A percentile compares a stretch with the other conserved stretches of the same genome.
Conservation (phyloP, 2,113 vertebrate species). For the Falcunculus frontatus region DNA sequence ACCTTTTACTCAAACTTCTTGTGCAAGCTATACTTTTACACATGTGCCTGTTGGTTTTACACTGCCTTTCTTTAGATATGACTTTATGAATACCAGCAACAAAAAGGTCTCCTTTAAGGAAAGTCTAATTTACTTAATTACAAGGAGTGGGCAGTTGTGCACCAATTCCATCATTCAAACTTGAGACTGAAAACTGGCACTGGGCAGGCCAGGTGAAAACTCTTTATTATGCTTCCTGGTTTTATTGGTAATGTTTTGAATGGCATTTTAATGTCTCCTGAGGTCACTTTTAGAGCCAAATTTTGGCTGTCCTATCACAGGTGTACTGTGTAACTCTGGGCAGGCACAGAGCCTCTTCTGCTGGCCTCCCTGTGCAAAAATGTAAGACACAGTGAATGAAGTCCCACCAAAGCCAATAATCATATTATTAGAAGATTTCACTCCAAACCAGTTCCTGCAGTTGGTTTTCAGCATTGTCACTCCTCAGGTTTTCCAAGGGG, state of each 20-base stretch:
- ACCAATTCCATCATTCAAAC: neutral
- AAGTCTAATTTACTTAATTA: slow-evolving; percentile 18
- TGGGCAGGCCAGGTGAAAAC: neutral
- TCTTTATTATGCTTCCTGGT: neutral
- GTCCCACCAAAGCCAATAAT: neutral
- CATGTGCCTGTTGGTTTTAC: neutral
- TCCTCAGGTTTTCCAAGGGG: neutral
- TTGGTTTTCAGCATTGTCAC: neutral
- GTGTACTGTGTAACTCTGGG: neutral
- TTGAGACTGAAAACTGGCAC: neutral
- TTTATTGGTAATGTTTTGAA: neutral
- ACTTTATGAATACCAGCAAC: neutral
- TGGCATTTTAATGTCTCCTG: neutral
- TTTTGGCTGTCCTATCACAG: neutral
- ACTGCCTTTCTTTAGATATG: neutral
- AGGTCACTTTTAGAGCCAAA: neutral
- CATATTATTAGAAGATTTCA: neutral
- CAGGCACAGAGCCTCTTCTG: neutral
- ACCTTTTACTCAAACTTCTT: neutral
- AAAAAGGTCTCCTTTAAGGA: neutral
- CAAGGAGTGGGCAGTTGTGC: neutral
- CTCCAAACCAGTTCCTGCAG: neutral
- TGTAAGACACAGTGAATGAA: neutral
- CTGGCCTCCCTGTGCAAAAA: neutral
- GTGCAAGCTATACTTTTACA: neutral